These are phyloP conservation scores for Metalampra italica DNA, from an alignment of 2,888 invertebrate species.

Conservation along the genomic window DNA sequence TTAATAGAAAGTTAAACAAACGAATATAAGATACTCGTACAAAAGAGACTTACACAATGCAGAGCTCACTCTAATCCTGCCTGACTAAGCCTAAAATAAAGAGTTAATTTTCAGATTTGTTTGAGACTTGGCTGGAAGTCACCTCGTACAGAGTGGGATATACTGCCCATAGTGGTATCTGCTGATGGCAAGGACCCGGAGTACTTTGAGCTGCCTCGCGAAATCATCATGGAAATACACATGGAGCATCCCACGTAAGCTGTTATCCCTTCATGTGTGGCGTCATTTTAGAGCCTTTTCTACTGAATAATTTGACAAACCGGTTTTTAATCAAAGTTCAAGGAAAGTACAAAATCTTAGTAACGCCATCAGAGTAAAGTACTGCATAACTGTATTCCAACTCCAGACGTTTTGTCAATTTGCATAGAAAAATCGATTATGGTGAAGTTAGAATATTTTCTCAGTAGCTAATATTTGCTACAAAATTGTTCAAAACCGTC, in stretches of 20 bases:
- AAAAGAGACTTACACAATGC: too few species aligned
- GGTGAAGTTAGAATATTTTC: too few species aligned
- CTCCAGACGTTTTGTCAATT: too few species aligned
- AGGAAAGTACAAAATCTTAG: too few species aligned
- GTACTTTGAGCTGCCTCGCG: constrained; percentile 93
- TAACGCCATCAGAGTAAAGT: too few species aligned
- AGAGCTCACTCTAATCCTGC: too few species aligned
- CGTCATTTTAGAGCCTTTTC: too few species aligned
- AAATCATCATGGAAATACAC: constrained; percentile 90
- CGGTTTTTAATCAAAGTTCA: too few species aligned
- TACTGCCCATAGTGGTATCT: constrained; percentile 92
- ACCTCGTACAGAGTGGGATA: constrained; percentile 88
- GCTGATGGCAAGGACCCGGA: constrained; percentile 97
- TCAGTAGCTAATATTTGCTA: neutral
- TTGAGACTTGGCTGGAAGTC: constrained; percentile 92
- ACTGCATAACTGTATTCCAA: too few species aligned
- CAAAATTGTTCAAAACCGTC: neutral
- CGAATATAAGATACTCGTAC: too few species aligned
- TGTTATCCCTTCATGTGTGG: neutral
- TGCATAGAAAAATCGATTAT: too few species aligned
- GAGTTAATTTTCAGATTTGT: constrained; percentile 82
- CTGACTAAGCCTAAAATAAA: neutral
- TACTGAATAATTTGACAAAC: neutral
- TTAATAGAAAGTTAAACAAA: too few species aligned
- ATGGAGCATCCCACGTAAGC: constrained; percentile 93